Conservation (phyloP, 2,888 invertebrate genomes). For the Romanomermis culicivorax region DNA sequence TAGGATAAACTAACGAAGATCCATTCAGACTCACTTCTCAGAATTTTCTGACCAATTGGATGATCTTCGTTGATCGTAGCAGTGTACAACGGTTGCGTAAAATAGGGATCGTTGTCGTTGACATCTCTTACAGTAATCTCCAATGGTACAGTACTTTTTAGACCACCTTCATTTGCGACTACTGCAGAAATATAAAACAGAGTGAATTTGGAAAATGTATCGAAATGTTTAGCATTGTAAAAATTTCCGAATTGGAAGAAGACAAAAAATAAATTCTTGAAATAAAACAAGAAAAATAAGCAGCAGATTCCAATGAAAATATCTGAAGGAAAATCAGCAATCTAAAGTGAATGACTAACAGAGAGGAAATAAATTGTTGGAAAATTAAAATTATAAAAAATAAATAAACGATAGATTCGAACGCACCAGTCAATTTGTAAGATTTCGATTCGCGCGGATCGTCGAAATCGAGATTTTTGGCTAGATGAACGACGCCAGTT, state of each 20-base stretch:
- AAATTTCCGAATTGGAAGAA: no score
- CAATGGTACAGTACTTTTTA: slow-evolving; percentile 3
- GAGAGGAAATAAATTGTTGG: no score
- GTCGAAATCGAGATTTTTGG: slow-evolving; percentile 87
- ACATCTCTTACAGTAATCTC: slow-evolving; percentile 35
- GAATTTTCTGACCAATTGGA: slow-evolving; percentile 65
- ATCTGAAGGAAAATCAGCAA: no score
- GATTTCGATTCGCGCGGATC: slow-evolving; percentile 78
- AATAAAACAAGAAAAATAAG: background rate
- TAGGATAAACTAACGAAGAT: no score
- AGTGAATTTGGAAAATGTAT: background rate
- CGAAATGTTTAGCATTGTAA: no score
- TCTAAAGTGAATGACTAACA: no score
- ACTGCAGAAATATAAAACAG: slow-evolving; percentile 11
- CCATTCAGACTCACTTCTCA: no score
- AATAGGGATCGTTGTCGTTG: slow-evolving; percentile 26
- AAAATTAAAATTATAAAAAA: no score
- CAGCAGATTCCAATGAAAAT: background rate
- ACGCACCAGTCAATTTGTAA: slow-evolving; percentile 47
- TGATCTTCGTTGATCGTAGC: slow-evolving; percentile 88
- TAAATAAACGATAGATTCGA: no score
- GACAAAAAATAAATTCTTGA: background rate
- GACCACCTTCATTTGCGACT: slow-evolving; percentile 18
- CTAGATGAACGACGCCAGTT: slow-evolving; percentile 77
- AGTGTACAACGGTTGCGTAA: slow-evolving; percentile 64